Evolutionary conservation across 2,888 invertebrate species (phyloP).

Genomic region (Hipparchia semele): DNA sequence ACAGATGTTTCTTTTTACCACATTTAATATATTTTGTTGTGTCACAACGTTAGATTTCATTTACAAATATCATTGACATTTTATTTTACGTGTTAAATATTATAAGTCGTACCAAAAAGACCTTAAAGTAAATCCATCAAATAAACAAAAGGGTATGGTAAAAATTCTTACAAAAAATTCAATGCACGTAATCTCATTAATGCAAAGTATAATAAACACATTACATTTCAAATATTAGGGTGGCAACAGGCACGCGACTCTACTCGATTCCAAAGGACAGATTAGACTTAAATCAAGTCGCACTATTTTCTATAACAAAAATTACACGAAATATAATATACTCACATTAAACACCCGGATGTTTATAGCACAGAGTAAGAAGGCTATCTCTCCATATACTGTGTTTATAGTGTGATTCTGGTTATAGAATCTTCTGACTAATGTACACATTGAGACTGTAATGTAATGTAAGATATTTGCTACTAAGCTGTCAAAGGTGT

Average conservation of each 20-base stretch:
- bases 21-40: slow-evolving; percentile 7
- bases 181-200: slow-evolving; percentile 23
- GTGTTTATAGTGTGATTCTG: too few species aligned
- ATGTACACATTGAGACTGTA: too few species aligned
- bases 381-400: too few species aligned
- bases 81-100: neutral
- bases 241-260: neutral
- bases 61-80: slow-evolving; percentile 9
- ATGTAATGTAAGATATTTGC: too few species aligned
- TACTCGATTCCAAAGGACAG: neutral
- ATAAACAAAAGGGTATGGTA: slow-evolving; percentile 11
- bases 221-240: neutral
- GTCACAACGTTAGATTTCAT: neutral
- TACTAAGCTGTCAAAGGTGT: too few species aligned
- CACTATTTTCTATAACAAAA: too few species aligned
- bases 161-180: slow-evolving; percentile 14
- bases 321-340: too few species aligned
- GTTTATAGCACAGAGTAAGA: too few species aligned
- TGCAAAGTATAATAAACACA: slow-evolving; percentile 17
- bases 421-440: too few species aligned
- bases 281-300: too few species aligned
- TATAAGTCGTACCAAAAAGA: neutral
- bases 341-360: too few species aligned
- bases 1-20: too few species aligned
- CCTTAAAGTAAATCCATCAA: neutral